A percentile compares a stretch with the other conserved stretches of the same genome.
Conservation (phyloP, 2,797 vertebrate genomes). For the Smutsia gigantea region DNA sequence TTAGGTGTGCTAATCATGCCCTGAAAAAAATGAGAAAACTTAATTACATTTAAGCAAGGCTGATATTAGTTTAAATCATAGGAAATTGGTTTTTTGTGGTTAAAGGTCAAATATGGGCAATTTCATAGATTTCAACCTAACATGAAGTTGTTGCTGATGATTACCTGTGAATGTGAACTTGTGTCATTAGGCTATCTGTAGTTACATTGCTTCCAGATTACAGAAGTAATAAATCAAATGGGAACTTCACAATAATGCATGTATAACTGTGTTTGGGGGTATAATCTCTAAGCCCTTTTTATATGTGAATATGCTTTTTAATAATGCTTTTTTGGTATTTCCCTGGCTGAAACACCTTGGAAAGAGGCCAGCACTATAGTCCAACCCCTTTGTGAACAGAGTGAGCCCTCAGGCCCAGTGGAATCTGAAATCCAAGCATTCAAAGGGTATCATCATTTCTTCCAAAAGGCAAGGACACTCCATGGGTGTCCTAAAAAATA, state of each 20-base stretch:
- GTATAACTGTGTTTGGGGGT: constrained; percentile 20
- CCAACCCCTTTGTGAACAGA: neutral
- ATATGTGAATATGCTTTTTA: constrained; percentile 68
- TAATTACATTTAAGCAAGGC: neutral
- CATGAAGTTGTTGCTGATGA: neutral
- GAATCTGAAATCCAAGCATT: neutral
- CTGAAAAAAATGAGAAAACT: constrained; percentile 15
- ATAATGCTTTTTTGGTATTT: constrained; percentile 61
- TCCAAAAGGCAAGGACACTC: neutral
- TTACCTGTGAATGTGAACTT: neutral
- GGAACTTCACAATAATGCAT: neutral
- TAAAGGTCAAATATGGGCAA: neutral
- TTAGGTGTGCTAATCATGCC: neutral
- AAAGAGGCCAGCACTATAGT: constrained; percentile 25
- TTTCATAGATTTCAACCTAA: neutral
- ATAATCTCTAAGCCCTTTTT: neutral
- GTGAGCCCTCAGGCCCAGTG: neutral
- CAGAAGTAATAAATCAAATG: neutral
- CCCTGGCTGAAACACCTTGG: constrained; percentile 45
- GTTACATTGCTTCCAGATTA: neutral
- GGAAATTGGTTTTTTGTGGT: neutral
- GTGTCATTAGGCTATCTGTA: neutral
- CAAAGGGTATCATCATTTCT: neutral
- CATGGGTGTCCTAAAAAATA: neutral
- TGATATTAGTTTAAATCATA: neutral